Conservation (phyloP, 2,797 vertebrate species). For the Pangasius larnaudii region DNA sequence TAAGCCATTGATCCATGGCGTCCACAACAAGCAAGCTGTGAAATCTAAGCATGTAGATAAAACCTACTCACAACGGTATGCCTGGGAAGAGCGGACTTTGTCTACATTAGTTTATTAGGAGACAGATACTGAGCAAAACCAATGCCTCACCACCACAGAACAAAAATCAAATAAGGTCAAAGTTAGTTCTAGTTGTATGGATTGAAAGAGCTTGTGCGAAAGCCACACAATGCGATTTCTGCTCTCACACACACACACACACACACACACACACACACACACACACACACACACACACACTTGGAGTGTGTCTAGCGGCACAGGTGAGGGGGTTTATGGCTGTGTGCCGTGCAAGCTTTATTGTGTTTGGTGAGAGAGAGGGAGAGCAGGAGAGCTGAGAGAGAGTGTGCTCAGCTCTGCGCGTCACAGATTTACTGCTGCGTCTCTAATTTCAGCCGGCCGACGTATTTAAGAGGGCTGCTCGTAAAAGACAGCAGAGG, state of each 20-base stretch:
- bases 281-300: constrained; percentile 27
- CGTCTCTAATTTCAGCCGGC: constrained; percentile 73
- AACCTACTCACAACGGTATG: constrained; percentile 37
- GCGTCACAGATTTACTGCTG: constrained; percentile 70
- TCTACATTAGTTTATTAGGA: constrained; percentile 14
- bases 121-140: constrained; percentile 26
- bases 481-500: constrained; percentile 57
- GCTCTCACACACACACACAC: not conserved
- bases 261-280: constrained; percentile 18
- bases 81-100: constrained; percentile 43
- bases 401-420: constrained; percentile 47
- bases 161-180: constrained; percentile 19
- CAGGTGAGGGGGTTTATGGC: constrained; percentile 49
- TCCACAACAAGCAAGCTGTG: constrained; percentile 56
- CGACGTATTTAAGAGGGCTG: constrained; percentile 74
- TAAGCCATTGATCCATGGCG: constrained; percentile 55
- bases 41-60: constrained; percentile 50
- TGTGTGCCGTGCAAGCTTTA: constrained; percentile 56
- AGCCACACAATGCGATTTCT: constrained; percentile 18
- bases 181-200: constrained; percentile 9
- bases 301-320: constrained; percentile 34
- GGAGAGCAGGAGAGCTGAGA: constrained; percentile 31
- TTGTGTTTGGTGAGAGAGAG: constrained; percentile 63
- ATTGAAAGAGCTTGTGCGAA: constrained; percentile 17
- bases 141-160: constrained; percentile 1